phyloP scores from a whole-genome alignment of 2,113 vertebrate species.

The Cebidichthys violaceus region DNA sequence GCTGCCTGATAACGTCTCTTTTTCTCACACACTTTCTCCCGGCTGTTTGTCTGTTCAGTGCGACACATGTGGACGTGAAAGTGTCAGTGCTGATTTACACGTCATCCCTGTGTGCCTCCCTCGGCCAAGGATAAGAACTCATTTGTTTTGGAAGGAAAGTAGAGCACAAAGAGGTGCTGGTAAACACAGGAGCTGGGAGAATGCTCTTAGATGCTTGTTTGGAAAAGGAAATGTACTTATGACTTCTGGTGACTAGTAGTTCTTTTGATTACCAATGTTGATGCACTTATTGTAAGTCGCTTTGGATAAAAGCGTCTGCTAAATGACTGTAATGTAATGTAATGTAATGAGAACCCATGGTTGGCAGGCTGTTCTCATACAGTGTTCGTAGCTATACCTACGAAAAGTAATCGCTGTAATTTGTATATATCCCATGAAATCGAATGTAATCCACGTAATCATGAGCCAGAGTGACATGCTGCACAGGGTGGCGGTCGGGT shows the following conservation, averaged over 20 bases:
- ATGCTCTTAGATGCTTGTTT: too few relatives aligned
- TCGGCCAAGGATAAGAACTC: not conserved
- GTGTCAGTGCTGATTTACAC: slow-evolving; percentile 42
- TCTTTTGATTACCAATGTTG: too few relatives aligned
- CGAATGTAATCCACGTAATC: not conserved
- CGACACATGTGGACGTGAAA: slow-evolving; percentile 47
- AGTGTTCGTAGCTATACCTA: not conserved
- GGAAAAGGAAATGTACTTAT: too few relatives aligned
- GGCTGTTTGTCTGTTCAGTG: slow-evolving; percentile 39
- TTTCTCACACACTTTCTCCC: slow-evolving; percentile 42
- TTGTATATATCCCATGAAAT: not conserved
- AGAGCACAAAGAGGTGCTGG: not conserved
- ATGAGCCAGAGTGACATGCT: not conserved
- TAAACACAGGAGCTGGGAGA: not conserved
- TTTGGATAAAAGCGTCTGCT: too few relatives aligned
- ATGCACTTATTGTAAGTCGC: too few relatives aligned
- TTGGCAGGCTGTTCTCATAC: slow-evolving; percentile 1
- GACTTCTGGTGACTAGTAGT: too few relatives aligned
- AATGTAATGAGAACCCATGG: too few relatives aligned
- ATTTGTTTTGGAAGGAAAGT: not conserved
- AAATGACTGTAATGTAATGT: too few relatives aligned
- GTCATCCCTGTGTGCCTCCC: slow-evolving; percentile 3
- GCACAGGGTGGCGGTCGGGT: not conserved
- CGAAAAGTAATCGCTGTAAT: not conserved
- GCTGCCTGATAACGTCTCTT: slow-evolving; percentile 35